Percentiles rank a stretch among this genome's conserved stretches.
These are phyloP conservation scores for Ptychoptera albimana DNA, from an alignment of 2,888 invertebrate species.

Conservation along the genomic window DNA sequence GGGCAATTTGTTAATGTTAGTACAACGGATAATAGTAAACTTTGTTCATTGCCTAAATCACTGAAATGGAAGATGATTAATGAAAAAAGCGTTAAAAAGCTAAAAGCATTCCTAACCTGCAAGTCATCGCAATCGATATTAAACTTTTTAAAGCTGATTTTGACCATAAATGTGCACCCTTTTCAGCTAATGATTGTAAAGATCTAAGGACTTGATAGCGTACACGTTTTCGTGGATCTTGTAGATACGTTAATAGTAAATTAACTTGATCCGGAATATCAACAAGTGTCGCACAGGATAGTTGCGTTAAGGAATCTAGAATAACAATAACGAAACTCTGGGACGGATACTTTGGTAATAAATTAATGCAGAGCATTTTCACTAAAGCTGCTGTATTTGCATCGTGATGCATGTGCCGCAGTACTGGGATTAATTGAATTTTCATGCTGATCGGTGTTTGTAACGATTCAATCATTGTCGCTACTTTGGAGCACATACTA, in stretches of 20 bases:
- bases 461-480: slow-evolving; percentile 87
- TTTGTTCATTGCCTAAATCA: slow-evolving; percentile 24
- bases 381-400: slow-evolving; percentile 46
- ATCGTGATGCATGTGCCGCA: slow-evolving; percentile 87
- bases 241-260: slow-evolving; percentile 49
- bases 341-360: slow-evolving; percentile 62
- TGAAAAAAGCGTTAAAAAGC: neutral
- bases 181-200: slow-evolving; percentile 49
- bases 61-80: slow-evolving; percentile 7
- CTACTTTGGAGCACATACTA: slow-evolving; percentile 88
- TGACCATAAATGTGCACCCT: slow-evolving; percentile 68
- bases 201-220: slow-evolving; percentile 50
- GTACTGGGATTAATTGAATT: slow-evolving; percentile 73
- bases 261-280: slow-evolving; percentile 78
- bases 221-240: slow-evolving; percentile 53
- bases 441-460: slow-evolving; percentile 87
- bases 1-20: slow-evolving; percentile 27
- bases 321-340: slow-evolving; percentile 68
- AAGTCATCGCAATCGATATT: slow-evolving; percentile 22
- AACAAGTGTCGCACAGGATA: slow-evolving; percentile 76
- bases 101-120: slow-evolving; percentile 11
- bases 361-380: slow-evolving; percentile 52
- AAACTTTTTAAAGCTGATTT: slow-evolving; percentile 32
- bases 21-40: slow-evolving; percentile 24
- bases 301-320: slow-evolving; percentile 69